These are phyloP conservation scores for Gobius niger DNA, from an alignment of 2,113 vertebrate species.

Conservation along the genomic window DNA sequence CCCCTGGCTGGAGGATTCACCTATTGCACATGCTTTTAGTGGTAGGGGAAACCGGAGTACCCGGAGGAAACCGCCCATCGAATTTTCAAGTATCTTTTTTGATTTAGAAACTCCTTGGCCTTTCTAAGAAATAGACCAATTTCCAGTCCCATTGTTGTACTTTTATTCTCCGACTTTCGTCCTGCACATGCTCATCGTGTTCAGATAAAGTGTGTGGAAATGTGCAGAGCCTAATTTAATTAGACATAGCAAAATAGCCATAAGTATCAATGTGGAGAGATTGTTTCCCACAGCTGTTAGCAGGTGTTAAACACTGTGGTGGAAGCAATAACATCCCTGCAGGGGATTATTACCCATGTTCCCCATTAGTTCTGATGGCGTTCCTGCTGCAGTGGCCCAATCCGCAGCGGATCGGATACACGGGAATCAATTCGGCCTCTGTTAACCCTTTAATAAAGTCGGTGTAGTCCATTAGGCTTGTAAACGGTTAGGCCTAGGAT, in stretches of 20 bases:
- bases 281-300: conserved; percentile 38
- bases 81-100: neutral
- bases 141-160: neutral
- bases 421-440: conserved; percentile 39
- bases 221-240: conserved; percentile 27
- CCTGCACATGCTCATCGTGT: conserved; percentile 14
- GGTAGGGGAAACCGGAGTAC: too few relatives aligned
- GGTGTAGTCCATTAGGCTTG: conserved; percentile 15
- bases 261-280: conserved; percentile 22
- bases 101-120: neutral
- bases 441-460: conserved; percentile 33
- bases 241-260: conserved; percentile 7
- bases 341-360: conserved; percentile 58
- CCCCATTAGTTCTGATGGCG: conserved; percentile 48
- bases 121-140: neutral
- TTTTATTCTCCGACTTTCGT: neutral
- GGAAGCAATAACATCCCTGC: conserved; percentile 45
- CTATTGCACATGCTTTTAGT: too few relatives aligned
- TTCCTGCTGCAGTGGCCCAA: conserved; percentile 37
- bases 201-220: conserved; percentile 28
- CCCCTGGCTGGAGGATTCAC: too few relatives aligned
- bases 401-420: conserved; percentile 45
- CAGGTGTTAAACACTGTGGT: conserved; percentile 55
- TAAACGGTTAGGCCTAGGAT: conserved; percentile 3
- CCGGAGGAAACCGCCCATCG: too few relatives aligned